phyloP scores from a whole-genome alignment of 2,113 vertebrate genomes.

The Dryoscopus gambensis region DNA sequence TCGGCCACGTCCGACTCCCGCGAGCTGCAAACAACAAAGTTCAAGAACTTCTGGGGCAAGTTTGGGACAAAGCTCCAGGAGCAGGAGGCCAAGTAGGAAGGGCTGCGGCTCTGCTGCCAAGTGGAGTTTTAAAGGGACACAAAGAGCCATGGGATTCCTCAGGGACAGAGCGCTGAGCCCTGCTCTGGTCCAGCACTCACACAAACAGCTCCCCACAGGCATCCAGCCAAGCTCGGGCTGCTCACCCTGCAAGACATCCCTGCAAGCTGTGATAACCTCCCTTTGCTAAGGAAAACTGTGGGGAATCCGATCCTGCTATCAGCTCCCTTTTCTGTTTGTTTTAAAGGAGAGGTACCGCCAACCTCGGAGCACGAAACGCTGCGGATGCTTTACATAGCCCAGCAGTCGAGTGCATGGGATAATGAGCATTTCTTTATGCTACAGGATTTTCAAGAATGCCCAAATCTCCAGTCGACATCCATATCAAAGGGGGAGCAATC shows the following conservation, averaged over 20 bases:
- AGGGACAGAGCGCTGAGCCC: not conserved
- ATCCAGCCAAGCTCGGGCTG: not conserved
- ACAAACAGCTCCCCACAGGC: not conserved
- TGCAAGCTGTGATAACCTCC: not conserved
- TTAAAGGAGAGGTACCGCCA: not conserved
- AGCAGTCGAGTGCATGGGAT: not conserved
- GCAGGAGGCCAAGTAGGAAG: not conserved
- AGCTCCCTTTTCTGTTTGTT: not conserved
- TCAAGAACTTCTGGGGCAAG: not conserved
- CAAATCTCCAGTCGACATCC: conserved; percentile 25
- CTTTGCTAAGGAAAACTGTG: not conserved
- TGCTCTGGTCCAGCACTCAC: not conserved
- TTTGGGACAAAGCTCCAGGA: not conserved
- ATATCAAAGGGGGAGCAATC: conserved; percentile 31
- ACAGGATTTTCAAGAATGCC: conserved; percentile 60
- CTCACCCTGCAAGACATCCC: not conserved
- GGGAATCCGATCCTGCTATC: not conserved
- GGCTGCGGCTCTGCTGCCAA: not conserved
- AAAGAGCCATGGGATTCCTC: not conserved
- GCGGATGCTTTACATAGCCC: conserved; percentile 11
- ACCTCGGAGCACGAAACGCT: not conserved
- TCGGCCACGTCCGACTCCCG: accelerated
- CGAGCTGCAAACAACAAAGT: not conserved
- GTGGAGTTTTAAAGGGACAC: not conserved
- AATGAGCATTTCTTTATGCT: not conserved